A percentile compares a stretch with the other conserved stretches of the same genome.
These are phyloP conservation scores for Bombus pyrosoma DNA, from an alignment of 1,140 invertebrate species.

Conservation along the genomic window DNA sequence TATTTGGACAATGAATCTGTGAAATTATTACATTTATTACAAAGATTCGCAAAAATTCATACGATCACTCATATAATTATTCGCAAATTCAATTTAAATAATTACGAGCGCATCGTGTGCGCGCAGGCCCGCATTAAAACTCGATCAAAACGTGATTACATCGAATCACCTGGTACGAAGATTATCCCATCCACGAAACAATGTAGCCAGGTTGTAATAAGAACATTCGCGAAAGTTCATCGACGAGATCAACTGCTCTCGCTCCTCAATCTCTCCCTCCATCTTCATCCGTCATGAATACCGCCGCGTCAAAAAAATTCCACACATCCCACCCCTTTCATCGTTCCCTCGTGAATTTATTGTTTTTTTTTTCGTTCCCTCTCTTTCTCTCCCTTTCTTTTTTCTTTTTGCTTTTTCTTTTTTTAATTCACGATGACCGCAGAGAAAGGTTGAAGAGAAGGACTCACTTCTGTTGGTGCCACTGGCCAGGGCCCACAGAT, in stretches of 20 bases:
- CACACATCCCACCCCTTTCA: neutral
- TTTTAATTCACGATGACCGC: neutral
- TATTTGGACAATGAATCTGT: too few species aligned
- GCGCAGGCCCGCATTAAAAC: neutral
- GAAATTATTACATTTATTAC: too few species aligned
- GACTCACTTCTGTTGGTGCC: conserved; percentile 36
- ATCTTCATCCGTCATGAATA: conserved; percentile 5
- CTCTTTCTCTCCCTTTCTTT: neutral
- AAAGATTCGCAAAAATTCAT: neutral
- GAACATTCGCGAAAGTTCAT: neutral
- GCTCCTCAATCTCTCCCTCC: neutral
- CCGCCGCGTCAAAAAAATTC: conserved; percentile 16
- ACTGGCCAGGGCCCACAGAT: conserved; percentile 44
- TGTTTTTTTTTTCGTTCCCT: neutral
- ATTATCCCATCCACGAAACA: neutral
- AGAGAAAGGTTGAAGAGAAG: neutral
- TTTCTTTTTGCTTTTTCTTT: neutral
- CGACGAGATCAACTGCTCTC: neutral
- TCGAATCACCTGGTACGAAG: neutral
- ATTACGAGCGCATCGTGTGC: neutral
- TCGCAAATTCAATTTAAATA: neutral
- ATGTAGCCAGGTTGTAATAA: neutral
- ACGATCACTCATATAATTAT: too few species aligned
- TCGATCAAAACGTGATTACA: neutral
- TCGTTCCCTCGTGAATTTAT: conserved; percentile 10